Evolutionary conservation across 2,888 invertebrate species (phyloP), one percentile per base, ranked within the genome.

Genomic region (Dione juno): DNA sequence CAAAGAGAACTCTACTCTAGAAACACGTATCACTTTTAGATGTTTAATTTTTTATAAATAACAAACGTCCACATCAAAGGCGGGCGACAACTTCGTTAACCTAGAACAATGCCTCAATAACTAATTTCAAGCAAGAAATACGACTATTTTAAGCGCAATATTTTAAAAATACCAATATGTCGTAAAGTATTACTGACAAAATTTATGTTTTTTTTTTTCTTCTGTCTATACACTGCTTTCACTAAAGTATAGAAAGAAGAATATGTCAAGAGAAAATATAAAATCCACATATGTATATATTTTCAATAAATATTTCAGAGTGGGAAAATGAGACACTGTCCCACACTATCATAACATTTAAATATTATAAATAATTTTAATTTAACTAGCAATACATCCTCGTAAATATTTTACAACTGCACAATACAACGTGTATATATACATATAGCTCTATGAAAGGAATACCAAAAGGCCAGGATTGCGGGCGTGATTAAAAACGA

Each of bases 401-500:
- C 5, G 10, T 28, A 53, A 28, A 35, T 7, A 21, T 21, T 52
- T 52, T 1, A 14, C 8, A 0, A 1, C 50, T 50, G 10, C 16
- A 19, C 50, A 50, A 50, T 50, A 50, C 28, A 53, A 6, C 3
- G 14, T 53, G 7, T 52, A 58, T 16, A 58, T 13, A 19, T 58
- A 16, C 13, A 14, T 58, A 58, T 41, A 40, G 21, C 16, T 1
- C 21, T 45, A 64, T 64, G 40, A 64, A 64, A 64, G 64, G 53
- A 61, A 70, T 48, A 67, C 67, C 66, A 63, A 70, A 70, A 70
- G 61, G 61, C 43, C 67, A 67, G 70, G 70, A 70, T 66, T 72
- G 72, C 74, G 64, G 74, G 74, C 76, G 75, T 77, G 78, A 79
- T 79, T 79, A 80, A 80, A 80, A 82, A 75, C 74, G 77, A 82